Percentiles rank a stretch among this genome's conserved stretches.
phyloP scores from a whole-genome alignment of 2,888 invertebrate genomes.

The Standfussiana lucernea region DNA sequence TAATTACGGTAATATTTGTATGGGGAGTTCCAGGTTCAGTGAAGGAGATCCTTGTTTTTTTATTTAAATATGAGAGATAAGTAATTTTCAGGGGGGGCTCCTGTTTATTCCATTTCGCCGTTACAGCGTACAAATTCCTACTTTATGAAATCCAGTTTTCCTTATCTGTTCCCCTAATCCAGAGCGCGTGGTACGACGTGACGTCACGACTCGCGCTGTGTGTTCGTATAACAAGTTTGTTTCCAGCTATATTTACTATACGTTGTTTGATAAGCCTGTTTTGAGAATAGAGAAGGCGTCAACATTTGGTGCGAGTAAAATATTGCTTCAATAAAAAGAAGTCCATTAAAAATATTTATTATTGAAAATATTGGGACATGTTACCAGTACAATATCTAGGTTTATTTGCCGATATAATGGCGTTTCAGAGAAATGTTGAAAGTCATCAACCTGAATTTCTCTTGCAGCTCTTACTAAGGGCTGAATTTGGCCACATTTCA shows the following conservation, averaged over 20 bases:
- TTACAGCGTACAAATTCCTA: slow-evolving; percentile 44
- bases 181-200: slow-evolving; percentile 55
- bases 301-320: slow-evolving; percentile 19
- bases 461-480: slow-evolving; percentile 20
- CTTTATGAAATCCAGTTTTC: slow-evolving; percentile 60
- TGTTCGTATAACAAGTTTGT: slow-evolving; percentile 62
- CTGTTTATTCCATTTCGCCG: slow-evolving; percentile 31
- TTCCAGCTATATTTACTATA: slow-evolving; percentile 45
- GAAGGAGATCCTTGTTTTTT: slow-evolving; percentile 3
- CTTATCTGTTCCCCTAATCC: slow-evolving; percentile 64
- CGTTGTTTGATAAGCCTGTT: slow-evolving; percentile 51
- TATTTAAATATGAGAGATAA: background rate
- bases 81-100: background rate
- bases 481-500: slow-evolving; percentile 35
- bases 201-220: slow-evolving; percentile 58
- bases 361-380: slow-evolving; percentile 25
- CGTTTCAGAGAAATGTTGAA: slow-evolving; percentile 42
- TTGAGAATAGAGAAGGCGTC: slow-evolving; percentile 13
- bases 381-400: slow-evolving; percentile 42
- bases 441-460: slow-evolving; percentile 53
- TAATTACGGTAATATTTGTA: slow-evolving; percentile 32
- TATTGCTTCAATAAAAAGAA: slow-evolving; percentile 13
- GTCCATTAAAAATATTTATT: slow-evolving; percentile 25
- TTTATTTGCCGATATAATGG: slow-evolving; percentile 54
- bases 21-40: background rate